Base-by-base conservation (phyloP, 2,797 vertebrate species). In the Lindbergichthys nudifrons region DNA sequence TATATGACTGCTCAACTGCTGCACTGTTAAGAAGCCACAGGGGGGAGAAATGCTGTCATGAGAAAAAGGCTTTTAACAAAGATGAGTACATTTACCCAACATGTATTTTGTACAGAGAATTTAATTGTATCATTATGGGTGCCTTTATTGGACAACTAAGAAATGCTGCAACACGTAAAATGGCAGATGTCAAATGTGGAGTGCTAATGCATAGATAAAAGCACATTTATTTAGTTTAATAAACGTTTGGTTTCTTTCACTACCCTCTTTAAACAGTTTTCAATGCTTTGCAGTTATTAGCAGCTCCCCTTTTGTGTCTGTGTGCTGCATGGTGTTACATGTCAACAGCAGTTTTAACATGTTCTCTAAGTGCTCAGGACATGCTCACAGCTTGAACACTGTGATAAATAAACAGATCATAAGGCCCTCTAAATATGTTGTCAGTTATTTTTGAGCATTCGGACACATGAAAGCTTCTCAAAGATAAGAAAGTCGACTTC, bases 401-500 rank as follows among this genome's bases (percentile, higher is more conserved):
- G 2, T 43, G 56, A 10, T 21, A 32, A 18, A 18, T 11, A 26
- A 15, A 57, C 21, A 63, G 3, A 57, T 63, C 8, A 23, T 30
- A 8, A 51, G 50, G 10, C 15, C 13, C 3, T 30, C 3, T 0
- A 7, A 23, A 9, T 18, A 36, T 10, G 26, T 1, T 23, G 2
- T 53, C 12, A n/a, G 48, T 48, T 45, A 26, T 57, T 2, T 51
- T 32, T 46, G 8, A 60, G 8, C 0, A 5, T 42, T 36, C 21
- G 3, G 0, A 0, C 3, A 26, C 4, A 21, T 43, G 58, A 3
- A 32, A 10, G 39, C 18, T 3, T 53, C 8, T 8, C 41, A 5
- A 30, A 58, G 59, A 73, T 68, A 79, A 48, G 57, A 61, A 14
- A 45, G 23, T 16, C 21, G 56, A 21, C 45, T 82, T 87, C 77